Conservation (phyloP, 2,113 vertebrate genomes). For the Ardeotis arabs region DNA sequence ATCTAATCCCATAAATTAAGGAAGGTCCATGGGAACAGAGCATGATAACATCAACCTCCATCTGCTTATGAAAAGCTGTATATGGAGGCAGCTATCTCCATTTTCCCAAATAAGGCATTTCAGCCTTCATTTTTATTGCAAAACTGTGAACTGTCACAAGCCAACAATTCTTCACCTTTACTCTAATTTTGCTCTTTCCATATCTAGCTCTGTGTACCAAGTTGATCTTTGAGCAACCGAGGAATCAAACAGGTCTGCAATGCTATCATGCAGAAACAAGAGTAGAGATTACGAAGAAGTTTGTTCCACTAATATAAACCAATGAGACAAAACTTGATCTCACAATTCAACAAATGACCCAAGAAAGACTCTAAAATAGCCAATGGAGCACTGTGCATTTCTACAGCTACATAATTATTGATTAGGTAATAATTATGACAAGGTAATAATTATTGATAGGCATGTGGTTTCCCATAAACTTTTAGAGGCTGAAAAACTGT, state of each 20-base stretch:
- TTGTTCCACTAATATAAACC: not conserved
- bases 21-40: not conserved
- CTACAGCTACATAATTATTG: not conserved
- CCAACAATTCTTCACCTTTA: not conserved
- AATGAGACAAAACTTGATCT: not conserved
- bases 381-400: not conserved
- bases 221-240: not conserved
- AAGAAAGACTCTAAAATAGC: not conserved
- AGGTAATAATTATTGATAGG: not conserved
- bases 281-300: not conserved
- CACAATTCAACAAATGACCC: not conserved
- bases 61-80: not conserved
- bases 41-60: not conserved
- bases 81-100: not conserved
- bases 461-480: not conserved
- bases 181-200: not conserved
- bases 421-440: not conserved
- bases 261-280: accelerated
- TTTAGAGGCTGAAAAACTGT: not conserved
- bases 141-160: not conserved
- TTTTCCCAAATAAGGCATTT: not conserved
- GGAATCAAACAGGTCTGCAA: not conserved
- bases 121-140: not conserved
- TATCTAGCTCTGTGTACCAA: not conserved
- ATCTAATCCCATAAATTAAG: not conserved